Evolutionary conservation across 1,140 invertebrate genomes (phyloP), one percentile per base, ranked within the genome.

Genomic region (Sycophaga agraensis): DNA sequence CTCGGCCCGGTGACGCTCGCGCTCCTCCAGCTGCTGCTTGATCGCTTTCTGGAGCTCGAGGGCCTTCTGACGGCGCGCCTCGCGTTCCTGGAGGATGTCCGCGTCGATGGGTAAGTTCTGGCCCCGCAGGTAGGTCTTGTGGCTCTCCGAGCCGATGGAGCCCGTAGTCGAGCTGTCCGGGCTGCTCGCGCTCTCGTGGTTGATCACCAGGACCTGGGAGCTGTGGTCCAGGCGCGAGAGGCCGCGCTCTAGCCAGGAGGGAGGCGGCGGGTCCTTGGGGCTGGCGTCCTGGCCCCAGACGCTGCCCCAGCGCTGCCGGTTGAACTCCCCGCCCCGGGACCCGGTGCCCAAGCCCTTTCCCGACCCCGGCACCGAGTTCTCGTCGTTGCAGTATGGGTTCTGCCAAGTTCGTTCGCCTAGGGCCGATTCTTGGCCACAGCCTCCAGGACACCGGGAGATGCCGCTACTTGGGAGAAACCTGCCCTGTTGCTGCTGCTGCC

Each of bases 21-120:
- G 82, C 70, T 90, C 89, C 73, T 89, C 87, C 34, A 91, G 76
- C 69, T 91, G 89, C 70, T 84, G 83, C 62, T 88, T 83, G 63
- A 91, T 89, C 11, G 87, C 88, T 39, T 84, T 85, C 72, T 91
- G 89, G 54, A 89, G 81, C 70, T 89, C 87, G 63, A 89, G 68
- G 12, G 89, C 89, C 73, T 88, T 86, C 57, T 88, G 84, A 39
- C 89, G 78, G 71, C 84, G 87, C 55, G 79, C 79, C 76, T 91
- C 88, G 51, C 87, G 78, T 75, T 90, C 86, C 12, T 86, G 85
- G 61, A 88, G 76, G 56, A 88, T 82, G 65, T 85, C 82, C 3
- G 86, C 83, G 69, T 90, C 88, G 39, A 89, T 70, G n/a, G 85
- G 87, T 28, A 86, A 83, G 72, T 90, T 90, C 77, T 91, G 88